Base-by-base conservation (phyloP, 2,888 invertebrate genomes). In the Eudemis profundana region DNA sequence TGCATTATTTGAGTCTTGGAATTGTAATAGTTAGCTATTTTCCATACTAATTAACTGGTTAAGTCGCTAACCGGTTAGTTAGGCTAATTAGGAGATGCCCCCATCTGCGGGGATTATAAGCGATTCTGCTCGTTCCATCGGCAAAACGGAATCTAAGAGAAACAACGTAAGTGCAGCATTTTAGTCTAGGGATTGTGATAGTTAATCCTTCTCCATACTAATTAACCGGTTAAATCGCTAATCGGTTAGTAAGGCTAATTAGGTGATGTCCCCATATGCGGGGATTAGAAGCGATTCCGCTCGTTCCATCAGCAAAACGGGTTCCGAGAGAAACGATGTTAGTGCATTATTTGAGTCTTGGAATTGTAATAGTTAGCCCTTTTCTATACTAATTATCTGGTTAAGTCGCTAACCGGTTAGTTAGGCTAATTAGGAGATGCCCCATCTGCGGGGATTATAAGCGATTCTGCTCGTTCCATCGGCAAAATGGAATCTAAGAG, bases 61-160 rank as follows among this genome's bases (percentile, higher is more conserved):
- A n/a, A n/a, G n/a, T n/a, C n/a, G n/a, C n/a, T n/a, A n/a, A n/a
- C n/a, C n/a, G n/a, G n/a, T n/a, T n/a, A n/a, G n/a, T n/a, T n/a
- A n/a, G n/a, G n/a, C n/a, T n/a, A n/a, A n/a, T n/a, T n/a, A n/a
- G 74, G 77, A 74, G 78, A 80, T 74, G 73, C 47, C 10, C 33
- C 10, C 33, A 33, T 33, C 8, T 33, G 33, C 7, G 33, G 33
- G 33, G 33, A 33, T 33, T 33, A 33, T 7, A 33, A 4, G 12
- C 29, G 29, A 29, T 3, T 29, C 33, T 33, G 33, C 8, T 27
- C 7, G 3, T 2, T 33, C 8, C 8, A 33, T 33, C 8, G 33
- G 10, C 33, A 33, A 33, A 8, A 7, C 2, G 5, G 7, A 10
- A 7, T 33, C 33, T 33, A 8, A 33, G 33, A 8, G 10, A 5